phyloP scores from a whole-genome alignment of 2,888 invertebrate species.

The Dasypolia templi region DNA sequence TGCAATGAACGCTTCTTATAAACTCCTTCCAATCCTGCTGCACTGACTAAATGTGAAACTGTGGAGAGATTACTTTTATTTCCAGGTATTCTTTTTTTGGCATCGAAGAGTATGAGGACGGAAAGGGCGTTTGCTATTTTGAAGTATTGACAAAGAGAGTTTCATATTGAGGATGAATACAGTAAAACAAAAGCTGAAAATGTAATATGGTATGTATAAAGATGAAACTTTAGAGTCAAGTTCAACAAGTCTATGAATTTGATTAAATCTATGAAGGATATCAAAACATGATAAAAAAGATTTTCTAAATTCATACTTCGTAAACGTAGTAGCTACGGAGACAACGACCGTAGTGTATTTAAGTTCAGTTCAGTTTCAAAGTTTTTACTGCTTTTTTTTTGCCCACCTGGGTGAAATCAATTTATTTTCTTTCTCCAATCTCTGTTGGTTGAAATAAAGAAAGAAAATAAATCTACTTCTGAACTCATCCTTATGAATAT shows the following conservation, averaged over 20 bases:
- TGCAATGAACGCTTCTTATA: slow-evolving; percentile 80
- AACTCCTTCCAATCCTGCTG: slow-evolving; percentile 79
- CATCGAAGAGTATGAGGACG: neutral
- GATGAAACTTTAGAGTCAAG: neutral
- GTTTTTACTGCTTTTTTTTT: no score
- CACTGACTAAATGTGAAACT: slow-evolving; percentile 58
- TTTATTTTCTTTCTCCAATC: no score
- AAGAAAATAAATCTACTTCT: no score
- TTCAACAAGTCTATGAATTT: no score
- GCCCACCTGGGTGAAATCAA: no score
- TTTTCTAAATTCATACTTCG: neutral
- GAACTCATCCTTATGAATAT: no score
- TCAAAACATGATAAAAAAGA: neutral
- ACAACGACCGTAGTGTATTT: neutral
- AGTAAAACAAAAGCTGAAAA: no score
- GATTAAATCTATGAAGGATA: no score
- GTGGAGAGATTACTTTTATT: slow-evolving; percentile 63
- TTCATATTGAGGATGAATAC: neutral
- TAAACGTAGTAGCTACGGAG: neutral
- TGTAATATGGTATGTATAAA: no score
- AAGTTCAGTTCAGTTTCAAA: no score
- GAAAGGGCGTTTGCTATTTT: neutral
- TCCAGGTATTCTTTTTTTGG: slow-evolving; percentile 15
- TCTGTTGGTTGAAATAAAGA: no score
- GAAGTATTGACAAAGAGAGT: neutral